A percentile compares a stretch with the other conserved stretches of the same genome.
These are phyloP conservation scores for Xiphophorus hellerii DNA, from an alignment of 2,113 vertebrate genomes.

Conservation along the genomic window DNA sequence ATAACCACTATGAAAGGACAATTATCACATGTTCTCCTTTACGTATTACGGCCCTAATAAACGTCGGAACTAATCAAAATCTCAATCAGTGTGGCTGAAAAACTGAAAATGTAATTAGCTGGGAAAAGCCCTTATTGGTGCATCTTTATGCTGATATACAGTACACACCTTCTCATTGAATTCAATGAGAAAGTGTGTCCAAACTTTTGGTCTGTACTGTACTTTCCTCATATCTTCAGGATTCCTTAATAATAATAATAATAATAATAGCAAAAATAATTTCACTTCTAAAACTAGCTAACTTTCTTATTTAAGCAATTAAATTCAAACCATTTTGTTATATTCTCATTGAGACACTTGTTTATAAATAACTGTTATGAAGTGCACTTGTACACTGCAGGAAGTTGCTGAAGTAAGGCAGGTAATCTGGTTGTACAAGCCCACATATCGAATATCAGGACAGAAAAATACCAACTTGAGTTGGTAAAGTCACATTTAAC, in stretches of 20 bases:
- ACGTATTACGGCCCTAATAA: not conserved
- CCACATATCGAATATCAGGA: not conserved
- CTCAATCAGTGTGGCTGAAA: too few relatives aligned
- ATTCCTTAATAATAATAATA: too few relatives aligned
- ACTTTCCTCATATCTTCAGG: too few relatives aligned
- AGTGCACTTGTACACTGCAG: not conserved
- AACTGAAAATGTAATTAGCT: too few relatives aligned
- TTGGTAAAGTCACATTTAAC: too few relatives aligned
- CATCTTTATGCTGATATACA: not conserved
- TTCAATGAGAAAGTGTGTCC: too few relatives aligned
- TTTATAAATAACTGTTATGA: not conserved
- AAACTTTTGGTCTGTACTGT: too few relatives aligned
- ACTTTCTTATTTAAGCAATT: too few relatives aligned
- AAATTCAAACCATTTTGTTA: not conserved
- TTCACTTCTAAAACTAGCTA: not conserved
- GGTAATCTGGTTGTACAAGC: not conserved
- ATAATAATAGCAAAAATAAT: not conserved
- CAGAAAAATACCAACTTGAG: not conserved
- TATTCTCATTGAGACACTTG: not conserved
- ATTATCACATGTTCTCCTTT: not conserved
- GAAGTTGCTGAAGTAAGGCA: not conserved
- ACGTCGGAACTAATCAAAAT: not conserved
- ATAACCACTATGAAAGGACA: not conserved
- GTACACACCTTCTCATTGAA: too few relatives aligned
- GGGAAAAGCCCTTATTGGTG: not conserved